phyloP scores from a whole-genome alignment of 1,140 invertebrate genomes.

The Drosophila pectinifera region DNA sequence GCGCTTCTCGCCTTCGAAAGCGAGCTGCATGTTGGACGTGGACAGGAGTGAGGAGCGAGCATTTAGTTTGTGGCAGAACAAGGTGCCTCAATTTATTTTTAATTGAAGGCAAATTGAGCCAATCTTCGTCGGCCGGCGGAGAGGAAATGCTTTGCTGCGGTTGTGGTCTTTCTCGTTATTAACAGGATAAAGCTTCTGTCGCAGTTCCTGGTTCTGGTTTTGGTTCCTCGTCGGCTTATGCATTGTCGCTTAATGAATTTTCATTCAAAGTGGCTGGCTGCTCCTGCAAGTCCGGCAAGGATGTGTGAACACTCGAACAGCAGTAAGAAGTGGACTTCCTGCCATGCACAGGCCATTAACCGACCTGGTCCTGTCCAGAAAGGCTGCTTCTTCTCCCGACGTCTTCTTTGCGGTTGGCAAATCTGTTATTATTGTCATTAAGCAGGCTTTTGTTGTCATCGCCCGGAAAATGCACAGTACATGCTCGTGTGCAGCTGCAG shows the following conservation, averaged over 20 bases:
- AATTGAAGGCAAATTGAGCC: slow-evolving; percentile 49
- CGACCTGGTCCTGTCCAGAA: slow-evolving; percentile 20
- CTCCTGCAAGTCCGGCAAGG: slow-evolving; percentile 18
- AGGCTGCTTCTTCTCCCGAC: slow-evolving; percentile 9
- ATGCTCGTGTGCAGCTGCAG: neutral
- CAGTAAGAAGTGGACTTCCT: slow-evolving; percentile 10
- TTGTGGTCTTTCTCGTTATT: slow-evolving; percentile 35
- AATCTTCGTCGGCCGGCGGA: slow-evolving; percentile 7
- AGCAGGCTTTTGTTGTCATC: slow-evolving; percentile 46
- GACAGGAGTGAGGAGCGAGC: neutral
- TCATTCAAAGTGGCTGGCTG: slow-evolving; percentile 42
- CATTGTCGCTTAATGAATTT: slow-evolving; percentile 62
- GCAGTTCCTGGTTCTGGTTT: neutral
- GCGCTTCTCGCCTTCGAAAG: slow-evolving; percentile 13
- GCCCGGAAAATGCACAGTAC: slow-evolving; percentile 3
- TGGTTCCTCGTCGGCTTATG: slow-evolving; percentile 11
- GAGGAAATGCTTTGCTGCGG: slow-evolving; percentile 19
- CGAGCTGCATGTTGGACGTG: neutral
- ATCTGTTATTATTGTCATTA: slow-evolving; percentile 65
- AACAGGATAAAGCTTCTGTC: slow-evolving; percentile 25
- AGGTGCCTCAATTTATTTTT: slow-evolving; percentile 56
- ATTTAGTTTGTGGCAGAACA: slow-evolving; percentile 37
- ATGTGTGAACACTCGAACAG: slow-evolving; percentile 26
- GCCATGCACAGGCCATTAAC: slow-evolving; percentile 41
- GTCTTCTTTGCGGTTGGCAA: slow-evolving; percentile 54